Conservation (phyloP, 2,797 vertebrate genomes). For the Valencia hispanica region DNA sequence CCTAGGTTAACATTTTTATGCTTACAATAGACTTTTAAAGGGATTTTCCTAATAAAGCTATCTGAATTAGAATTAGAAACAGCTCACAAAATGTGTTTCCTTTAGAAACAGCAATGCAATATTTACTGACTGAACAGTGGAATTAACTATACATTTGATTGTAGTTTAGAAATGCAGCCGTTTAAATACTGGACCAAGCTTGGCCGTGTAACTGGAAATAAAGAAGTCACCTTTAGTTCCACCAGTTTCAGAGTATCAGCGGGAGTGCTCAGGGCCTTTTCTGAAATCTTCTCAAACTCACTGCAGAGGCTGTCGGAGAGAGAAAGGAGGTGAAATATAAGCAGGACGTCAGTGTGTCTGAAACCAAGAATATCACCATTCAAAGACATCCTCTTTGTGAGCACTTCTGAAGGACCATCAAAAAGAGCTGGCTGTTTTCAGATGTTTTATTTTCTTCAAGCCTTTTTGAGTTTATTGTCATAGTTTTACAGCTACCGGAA, state of each 20-base stretch:
- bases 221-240: constrained; percentile 85
- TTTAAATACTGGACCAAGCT: neutral
- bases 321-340: neutral
- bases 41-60: too few relatives aligned
- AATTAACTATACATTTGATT: constrained; percentile 1
- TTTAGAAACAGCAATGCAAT: neutral
- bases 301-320: constrained; percentile 83
- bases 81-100: too few relatives aligned
- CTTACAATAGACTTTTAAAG: too few relatives aligned
- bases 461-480: neutral
- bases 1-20: too few relatives aligned
- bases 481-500: neutral
- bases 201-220: neutral
- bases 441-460: neutral
- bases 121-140: neutral
- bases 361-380: constrained; percentile 6
- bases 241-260: constrained; percentile 86
- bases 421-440: neutral
- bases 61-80: too few relatives aligned
- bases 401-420: neutral
- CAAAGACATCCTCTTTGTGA: neutral
- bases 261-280: constrained; percentile 85
- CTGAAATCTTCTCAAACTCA: constrained; percentile 88
- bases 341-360: constrained; percentile 2
- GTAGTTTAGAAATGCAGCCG: neutral